Evolutionary conservation across 92 coral and sea anemone species (phyloP).

Genomic region (Palythoa caribaeorum): DNA sequence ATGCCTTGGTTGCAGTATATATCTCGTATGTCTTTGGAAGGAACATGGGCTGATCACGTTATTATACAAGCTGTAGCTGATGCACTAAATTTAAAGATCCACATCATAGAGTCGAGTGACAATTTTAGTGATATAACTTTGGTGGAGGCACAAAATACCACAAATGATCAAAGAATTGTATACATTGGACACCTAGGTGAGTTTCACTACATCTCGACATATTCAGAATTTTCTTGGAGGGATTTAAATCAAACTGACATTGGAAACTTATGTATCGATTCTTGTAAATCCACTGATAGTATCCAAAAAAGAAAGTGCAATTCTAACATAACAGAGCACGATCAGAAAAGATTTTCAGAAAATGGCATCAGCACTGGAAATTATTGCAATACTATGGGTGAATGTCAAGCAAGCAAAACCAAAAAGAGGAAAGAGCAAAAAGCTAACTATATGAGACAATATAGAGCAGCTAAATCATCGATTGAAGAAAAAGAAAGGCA

Average conservation of each 20-base stretch:
- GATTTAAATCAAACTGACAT: background rate
- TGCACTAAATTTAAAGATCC: background rate
- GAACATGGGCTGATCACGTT: background rate
- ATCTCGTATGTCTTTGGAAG: background rate
- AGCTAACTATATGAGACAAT: slow-evolving; percentile 38
- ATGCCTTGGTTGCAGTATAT: background rate
- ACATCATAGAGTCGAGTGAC: background rate
- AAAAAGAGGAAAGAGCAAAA: slow-evolving; percentile 33
- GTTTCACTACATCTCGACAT: background rate
- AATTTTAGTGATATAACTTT: background rate
- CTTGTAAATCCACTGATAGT: background rate
- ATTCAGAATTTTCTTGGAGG: background rate
- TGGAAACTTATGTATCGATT: background rate
- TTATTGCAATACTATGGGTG: slow-evolving; percentile 10
- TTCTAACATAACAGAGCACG: background rate
- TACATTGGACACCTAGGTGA: background rate
- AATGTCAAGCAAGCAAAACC: slow-evolving; percentile 3
- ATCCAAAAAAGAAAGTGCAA: background rate
- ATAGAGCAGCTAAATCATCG: slow-evolving; percentile 45
- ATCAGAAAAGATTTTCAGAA: background rate
- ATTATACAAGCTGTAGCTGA: background rate
- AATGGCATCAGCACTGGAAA: background rate
- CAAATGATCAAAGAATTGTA: background rate
- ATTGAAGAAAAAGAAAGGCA: slow-evolving; percentile 16
- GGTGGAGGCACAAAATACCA: background rate